These are phyloP conservation scores for Caenorhabditis virilis DNA, from an alignment of 2,888 invertebrate genomes.

Conservation along the genomic window DNA sequence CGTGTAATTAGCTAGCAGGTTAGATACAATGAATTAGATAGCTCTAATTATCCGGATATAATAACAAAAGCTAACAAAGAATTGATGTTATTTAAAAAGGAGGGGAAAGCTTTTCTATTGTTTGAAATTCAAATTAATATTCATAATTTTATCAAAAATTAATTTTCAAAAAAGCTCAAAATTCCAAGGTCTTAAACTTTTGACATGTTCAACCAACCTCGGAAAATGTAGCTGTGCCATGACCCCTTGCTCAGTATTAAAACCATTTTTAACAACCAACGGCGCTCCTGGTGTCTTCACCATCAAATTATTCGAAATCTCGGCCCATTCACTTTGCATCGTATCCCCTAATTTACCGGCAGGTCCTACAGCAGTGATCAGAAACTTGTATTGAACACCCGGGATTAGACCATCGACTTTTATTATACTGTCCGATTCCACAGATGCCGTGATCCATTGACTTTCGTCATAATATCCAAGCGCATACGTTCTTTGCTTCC, in stretches of 20 bases:
- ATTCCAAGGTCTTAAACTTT: too few relatives aligned
- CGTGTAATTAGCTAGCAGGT: too few relatives aligned
- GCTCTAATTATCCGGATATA: too few relatives aligned
- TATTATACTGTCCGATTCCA: constrained; percentile 55
- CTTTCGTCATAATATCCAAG: constrained; percentile 54
- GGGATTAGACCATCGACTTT: constrained; percentile 61
- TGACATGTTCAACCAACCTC: too few relatives aligned
- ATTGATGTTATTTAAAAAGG: too few relatives aligned
- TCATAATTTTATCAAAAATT: too few relatives aligned
- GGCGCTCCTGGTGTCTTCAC: constrained; percentile 39
- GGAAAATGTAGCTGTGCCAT: constrained; percentile 54
- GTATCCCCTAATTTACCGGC: constrained; percentile 57
- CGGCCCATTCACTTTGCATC: constrained; percentile 59
- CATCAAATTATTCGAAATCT: constrained; percentile 24
- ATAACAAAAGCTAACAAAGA: too few relatives aligned
- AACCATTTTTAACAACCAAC: constrained; percentile 50
- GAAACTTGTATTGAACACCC: constrained; percentile 64
- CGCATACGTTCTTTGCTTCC: constrained; percentile 52
- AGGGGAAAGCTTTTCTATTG: too few relatives aligned
- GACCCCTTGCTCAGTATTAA: constrained; percentile 58
- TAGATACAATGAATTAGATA: too few relatives aligned
- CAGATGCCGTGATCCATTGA: constrained; percentile 66
- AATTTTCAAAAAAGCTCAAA: too few relatives aligned
- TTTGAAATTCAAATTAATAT: too few relatives aligned
- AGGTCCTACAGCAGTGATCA: constrained; percentile 58